These are phyloP conservation scores for Aspiorhynchus laticeps DNA, from an alignment of 2,113 vertebrate species.

Conservation along the genomic window DNA sequence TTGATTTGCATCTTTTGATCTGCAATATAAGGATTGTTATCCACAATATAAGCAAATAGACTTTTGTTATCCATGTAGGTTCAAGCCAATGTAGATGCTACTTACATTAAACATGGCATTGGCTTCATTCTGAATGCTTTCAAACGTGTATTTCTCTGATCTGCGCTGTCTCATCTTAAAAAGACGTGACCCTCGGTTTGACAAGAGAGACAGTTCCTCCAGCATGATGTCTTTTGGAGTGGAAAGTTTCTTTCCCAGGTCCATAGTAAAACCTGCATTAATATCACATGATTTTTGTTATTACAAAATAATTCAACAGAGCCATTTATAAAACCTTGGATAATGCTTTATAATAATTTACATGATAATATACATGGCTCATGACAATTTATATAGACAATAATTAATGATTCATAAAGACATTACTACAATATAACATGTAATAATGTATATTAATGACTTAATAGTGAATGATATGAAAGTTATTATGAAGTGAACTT, in stretches of 20 bases:
- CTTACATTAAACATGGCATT: slow-evolving; percentile 86
- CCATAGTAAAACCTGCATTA: slow-evolving; percentile 78
- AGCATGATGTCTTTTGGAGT: slow-evolving; percentile 96
- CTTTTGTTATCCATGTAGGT: neutral
- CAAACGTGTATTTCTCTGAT: slow-evolving; percentile 97
- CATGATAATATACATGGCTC: neutral
- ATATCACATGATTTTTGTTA: neutral
- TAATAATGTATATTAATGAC: neutral
- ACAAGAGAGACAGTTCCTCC: slow-evolving; percentile 90
- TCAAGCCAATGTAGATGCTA: slow-evolving; percentile 43
- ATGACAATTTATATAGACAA: neutral
- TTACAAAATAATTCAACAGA: neutral
- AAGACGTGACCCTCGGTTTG: slow-evolving; percentile 92
- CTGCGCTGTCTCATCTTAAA: slow-evolving; percentile 96
- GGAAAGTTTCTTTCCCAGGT: slow-evolving; percentile 95
- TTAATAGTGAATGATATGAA: neutral
- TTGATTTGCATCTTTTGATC: neutral
- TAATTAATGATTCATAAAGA: neutral
- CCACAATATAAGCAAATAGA: neutral
- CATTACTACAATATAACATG: neutral
- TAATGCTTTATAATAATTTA: neutral
- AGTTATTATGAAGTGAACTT: neutral
- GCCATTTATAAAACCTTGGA: neutral
- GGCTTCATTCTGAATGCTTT: slow-evolving; percentile 91
- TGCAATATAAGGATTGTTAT: neutral